These are phyloP conservation scores for Chlorodrepanis virens DNA, from an alignment of 2,113 vertebrate genomes.

Conservation along the genomic window DNA sequence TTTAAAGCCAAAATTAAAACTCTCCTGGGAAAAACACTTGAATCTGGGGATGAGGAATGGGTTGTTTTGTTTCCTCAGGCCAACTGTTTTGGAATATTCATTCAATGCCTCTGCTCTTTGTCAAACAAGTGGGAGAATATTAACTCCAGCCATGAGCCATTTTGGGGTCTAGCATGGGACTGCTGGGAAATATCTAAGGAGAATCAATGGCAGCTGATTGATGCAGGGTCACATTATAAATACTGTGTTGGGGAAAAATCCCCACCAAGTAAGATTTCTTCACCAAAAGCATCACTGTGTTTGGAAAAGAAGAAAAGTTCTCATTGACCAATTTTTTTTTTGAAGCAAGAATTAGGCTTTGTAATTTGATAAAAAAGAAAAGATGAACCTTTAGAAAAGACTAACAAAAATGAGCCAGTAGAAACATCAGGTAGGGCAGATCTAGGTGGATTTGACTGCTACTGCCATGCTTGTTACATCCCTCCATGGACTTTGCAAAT, in stretches of 20 bases:
- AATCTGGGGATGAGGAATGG: neutral
- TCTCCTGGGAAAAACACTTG: neutral
- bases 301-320: neutral
- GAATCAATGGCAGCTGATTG: neutral
- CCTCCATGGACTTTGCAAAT: neutral
- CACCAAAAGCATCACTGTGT: neutral
- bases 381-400: neutral
- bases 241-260: neutral
- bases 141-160: neutral
- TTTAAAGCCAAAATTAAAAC: conserved; percentile 11
- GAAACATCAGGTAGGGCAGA: neutral
- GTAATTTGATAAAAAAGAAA: neutral
- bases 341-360: neutral
- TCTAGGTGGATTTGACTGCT: neutral
- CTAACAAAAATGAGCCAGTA: neutral
- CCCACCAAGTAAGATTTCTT: neutral
- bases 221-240: neutral
- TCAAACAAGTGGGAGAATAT: neutral
- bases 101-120: neutral
- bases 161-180: neutral
- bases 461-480: neutral
- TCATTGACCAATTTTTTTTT: neutral
- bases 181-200: neutral
- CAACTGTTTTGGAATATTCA: neutral
- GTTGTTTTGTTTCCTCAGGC: neutral